These are phyloP conservation scores for Eremobia ochroleuca DNA, from an alignment of 2,888 invertebrate genomes.

Conservation along the genomic window DNA sequence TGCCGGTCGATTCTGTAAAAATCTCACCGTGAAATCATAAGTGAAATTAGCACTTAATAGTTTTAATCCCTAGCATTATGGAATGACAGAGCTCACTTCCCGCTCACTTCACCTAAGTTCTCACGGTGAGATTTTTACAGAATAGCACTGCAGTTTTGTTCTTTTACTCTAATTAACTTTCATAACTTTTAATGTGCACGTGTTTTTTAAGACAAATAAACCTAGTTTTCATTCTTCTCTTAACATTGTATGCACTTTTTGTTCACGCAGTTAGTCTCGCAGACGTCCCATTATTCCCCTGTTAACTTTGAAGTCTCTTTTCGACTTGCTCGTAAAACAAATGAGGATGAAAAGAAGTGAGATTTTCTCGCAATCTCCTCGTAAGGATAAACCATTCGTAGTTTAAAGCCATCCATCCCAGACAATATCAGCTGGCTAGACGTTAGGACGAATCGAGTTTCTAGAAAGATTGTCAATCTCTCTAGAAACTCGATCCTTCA, in stretches of 20 bases:
- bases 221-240: not conserved
- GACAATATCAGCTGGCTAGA: slow-evolving; percentile 48
- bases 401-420: slow-evolving; percentile 44
- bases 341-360: slow-evolving; percentile 41
- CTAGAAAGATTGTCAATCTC: slow-evolving; percentile 14
- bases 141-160: no score
- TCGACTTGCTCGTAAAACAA: slow-evolving; percentile 36
- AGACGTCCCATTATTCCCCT: slow-evolving; percentile 4
- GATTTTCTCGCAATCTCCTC: slow-evolving; percentile 43
- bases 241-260: not conserved
- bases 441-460: slow-evolving; percentile 26
- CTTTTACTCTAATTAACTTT: no score
- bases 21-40: no score
- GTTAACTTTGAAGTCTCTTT: not conserved
- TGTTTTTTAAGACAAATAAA: not conserved
- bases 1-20: no score
- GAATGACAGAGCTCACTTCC: no score
- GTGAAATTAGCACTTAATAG: no score
- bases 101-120: no score
- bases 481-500: no score
- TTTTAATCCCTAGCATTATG: no score
- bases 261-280: not conserved
- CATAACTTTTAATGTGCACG: no score
- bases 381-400: slow-evolving; percentile 23
- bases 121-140: no score